Evolutionary conservation across 2,888 invertebrate species (phyloP).

Genomic region (Azorinus chamasolen): DNA sequence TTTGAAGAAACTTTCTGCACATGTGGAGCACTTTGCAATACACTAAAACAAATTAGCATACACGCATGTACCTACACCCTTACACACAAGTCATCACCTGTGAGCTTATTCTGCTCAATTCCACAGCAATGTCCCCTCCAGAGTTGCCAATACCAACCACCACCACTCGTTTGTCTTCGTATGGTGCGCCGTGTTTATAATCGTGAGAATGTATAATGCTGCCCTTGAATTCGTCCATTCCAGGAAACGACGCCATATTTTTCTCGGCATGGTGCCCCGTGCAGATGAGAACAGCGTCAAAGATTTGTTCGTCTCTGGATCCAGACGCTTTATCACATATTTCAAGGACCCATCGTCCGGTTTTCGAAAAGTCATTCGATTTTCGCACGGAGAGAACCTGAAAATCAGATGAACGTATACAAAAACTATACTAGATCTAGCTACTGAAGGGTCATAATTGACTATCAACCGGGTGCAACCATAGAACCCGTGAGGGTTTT

Average conservation of each 20-base stretch:
- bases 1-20: no score
- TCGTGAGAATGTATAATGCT: conserved; percentile 79
- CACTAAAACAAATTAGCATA: no score
- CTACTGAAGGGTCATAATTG: no score
- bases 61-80: no score
- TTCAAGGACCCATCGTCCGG: conserved; percentile 76
- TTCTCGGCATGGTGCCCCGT: conserved; percentile 80
- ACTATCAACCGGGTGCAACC: no score
- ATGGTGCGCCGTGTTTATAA: conserved; percentile 75
- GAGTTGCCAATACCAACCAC: conserved; percentile 88
- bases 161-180: conserved; percentile 84
- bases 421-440: no score
- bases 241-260: conserved; percentile 71
- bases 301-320: conserved; percentile 28
- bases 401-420: no score
- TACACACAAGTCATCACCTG: no score
- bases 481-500: no score
- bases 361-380: conserved; percentile 7
- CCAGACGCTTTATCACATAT: neutral
- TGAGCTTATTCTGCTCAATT: conserved; percentile 77
- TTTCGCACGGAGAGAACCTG: conserved; percentile 15
- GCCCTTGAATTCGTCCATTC: conserved; percentile 76
- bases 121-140: conserved; percentile 87
- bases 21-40: no score
- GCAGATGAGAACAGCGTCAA: conserved; percentile 80